Base-by-base conservation (phyloP, 92 coral and sea anemone genomes). In the Zoanthus sociatus region DNA sequence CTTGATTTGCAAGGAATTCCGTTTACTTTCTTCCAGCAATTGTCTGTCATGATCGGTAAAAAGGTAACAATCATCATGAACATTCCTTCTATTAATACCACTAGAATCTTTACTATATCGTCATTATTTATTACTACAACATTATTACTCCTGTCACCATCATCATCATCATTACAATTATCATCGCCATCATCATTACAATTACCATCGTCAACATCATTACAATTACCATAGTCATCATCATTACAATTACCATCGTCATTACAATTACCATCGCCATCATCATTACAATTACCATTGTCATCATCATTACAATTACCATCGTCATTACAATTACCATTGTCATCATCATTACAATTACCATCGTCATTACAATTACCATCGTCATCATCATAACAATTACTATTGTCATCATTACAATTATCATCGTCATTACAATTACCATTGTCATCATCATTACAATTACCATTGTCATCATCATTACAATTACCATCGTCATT, bases 11-110 rank as follows among this genome's bases (percentile, higher is more conserved):
- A 88, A 71, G 1, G 92, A 79, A 47, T 60, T 90, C 66, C 92
- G 79, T 50, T 91, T 93, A 51, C 70, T 79, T 54, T 94, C 98
- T 48, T 94, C 98, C 44, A 91, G 94, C 14, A 88, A 64, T 64
- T 91, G 98, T 86, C 98, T 94, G 91, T 66, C 67, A 32, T 26
- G 51, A 61, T 30, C 3, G 8, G 26, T 20, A 12, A 0, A 26
- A 67, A 18, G 5, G 8, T 63, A 8, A 26, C 12, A 18, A 67
- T 1, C 9, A 2, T 11, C 72, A 21, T 12, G 9, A 14, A 14
- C 37, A 20, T n/a, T n/a, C 6, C 26, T 2, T 18, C 6, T 1
- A 18, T 5, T 9, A 67, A 6, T 10, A 18, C 0, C 26, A 20
- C 8, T 67, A 12, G 3, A 1, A 26, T 5, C 17, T n/a, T 0